Conservation (phyloP, 2,888 invertebrate genomes). For the Mimumesa dahlbomi region DNA sequence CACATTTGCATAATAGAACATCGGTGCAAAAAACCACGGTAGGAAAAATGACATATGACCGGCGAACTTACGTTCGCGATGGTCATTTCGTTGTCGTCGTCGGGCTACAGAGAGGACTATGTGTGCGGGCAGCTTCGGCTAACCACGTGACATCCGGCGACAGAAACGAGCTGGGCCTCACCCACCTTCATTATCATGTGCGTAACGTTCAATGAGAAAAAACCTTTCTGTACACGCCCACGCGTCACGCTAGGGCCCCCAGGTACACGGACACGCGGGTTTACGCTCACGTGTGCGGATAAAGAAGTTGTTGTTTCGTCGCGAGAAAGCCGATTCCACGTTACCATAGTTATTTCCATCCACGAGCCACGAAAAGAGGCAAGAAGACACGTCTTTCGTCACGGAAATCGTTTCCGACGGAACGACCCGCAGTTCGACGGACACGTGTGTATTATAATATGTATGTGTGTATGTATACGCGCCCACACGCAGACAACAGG, state of each 20-base stretch:
- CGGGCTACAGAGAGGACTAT: conserved; percentile 25
- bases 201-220: conserved; percentile 62
- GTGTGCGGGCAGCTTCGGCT: conserved; percentile 42
- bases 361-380: conserved; percentile 4
- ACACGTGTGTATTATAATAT: too few species aligned
- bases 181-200: conserved; percentile 68
- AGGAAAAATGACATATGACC: neutral
- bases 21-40: too few species aligned
- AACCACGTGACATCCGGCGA: conserved; percentile 64
- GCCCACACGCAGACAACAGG: conserved; percentile 50
- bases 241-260: conserved; percentile 35
- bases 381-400: conserved; percentile 27
- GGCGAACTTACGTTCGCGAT: neutral
- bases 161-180: conserved; percentile 56
- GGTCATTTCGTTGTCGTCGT: conserved; percentile 2
- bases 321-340: conserved; percentile 24
- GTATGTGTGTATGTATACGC: too few species aligned
- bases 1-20: too few species aligned
- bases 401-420: conserved; percentile 44
- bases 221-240: conserved; percentile 61
- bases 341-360: conserved; percentile 19
- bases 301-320: conserved; percentile 34
- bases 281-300: conserved; percentile 36
- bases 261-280: conserved; percentile 13
- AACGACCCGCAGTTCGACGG: conserved; percentile 20